Base-by-base conservation (phyloP, 2,888 invertebrate genomes). In the Sinotaia quadrata region DNA sequence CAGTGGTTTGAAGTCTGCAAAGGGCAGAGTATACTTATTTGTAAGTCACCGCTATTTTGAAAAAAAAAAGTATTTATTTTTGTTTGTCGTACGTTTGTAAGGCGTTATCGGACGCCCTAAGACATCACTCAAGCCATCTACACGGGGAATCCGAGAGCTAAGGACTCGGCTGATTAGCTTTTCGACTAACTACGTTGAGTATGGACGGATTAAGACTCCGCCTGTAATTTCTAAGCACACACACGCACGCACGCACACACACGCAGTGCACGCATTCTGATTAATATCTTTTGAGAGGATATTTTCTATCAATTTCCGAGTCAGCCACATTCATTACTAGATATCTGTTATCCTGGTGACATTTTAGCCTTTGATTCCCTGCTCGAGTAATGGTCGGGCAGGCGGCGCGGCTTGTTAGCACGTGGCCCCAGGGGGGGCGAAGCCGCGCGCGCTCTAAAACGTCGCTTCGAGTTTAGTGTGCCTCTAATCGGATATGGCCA, bases 241-340 rank as follows among this genome's bases (percentile, higher is more conserved):
- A 56, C 29, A 44, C 54, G 51, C 62, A 57, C 56, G 34, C 29
- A 44, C 54, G 51, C 62, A 57, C n/a, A n/a, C n/a, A n/a, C n/a
- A n/a, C n/a, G n/a, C n/a, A n/a, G n/a, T n/a, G 57, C 68, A 57
- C 62, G 57, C 62, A 57, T 68, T 62, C 54, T 68, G 68, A 68
- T 68, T 68, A 68, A 68, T 68, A 68, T 68, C 68, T 62, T 68
- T 68, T 61, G 61, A 62, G 56, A 57, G 68, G 68, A 56, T 68
- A 68, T 68, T 68, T 68, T 68, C 68, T 68, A 68, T 68, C 68
- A 68, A 68, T 68, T 68, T 68, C 68, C 68, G 68, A 68, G 62
- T 62, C 62, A 56, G 61, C 56, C 62, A 62, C 62, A 68, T 62
- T 62, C 62, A 61, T 68, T 68, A 68, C 61, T 68, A 54, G 68